A percentile compares a stretch with the other conserved stretches of the same genome.
Evolutionary conservation across 1,140 invertebrate species (phyloP).

Genomic region (Musca vetustissima): DNA sequence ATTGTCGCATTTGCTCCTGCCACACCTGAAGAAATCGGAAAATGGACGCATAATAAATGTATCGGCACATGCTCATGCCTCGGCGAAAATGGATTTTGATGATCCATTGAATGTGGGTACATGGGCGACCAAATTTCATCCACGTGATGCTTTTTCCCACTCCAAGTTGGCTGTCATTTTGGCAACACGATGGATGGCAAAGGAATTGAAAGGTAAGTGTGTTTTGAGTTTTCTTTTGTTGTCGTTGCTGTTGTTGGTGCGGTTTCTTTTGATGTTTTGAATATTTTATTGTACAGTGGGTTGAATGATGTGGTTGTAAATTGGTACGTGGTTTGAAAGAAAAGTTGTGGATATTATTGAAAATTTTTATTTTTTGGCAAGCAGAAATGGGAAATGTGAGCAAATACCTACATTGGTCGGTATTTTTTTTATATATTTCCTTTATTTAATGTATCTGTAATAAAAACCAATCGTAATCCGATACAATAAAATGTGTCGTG

Average conservation of each 20-base stretch:
- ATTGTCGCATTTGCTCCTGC: constrained; percentile 65
- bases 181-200: constrained; percentile 61
- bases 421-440: too few relatives aligned
- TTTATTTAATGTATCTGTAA: too few relatives aligned
- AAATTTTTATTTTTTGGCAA: too few relatives aligned
- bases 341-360: too few relatives aligned
- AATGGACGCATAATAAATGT: constrained; percentile 67
- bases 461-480: too few relatives aligned
- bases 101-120: constrained; percentile 59
- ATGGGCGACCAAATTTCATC: constrained; percentile 60
- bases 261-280: constrained; percentile 24
- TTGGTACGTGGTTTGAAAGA: too few relatives aligned
- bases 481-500: too few relatives aligned
- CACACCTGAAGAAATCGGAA: constrained; percentile 60
- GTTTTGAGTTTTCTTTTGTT: not conserved
- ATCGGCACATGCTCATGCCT: constrained; percentile 63
- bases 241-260: too few relatives aligned
- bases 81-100: constrained; percentile 61
- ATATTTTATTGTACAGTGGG: constrained; percentile 26
- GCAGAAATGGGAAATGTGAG: too few relatives aligned
- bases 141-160: constrained; percentile 63
- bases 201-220: constrained; percentile 56
- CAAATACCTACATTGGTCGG: too few relatives aligned
- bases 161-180: constrained; percentile 67
- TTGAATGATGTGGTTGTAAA: too few relatives aligned